These are phyloP conservation scores for Drosophila navojoa DNA, from an alignment of 1,140 invertebrate genomes.

Conservation along the genomic window DNA sequence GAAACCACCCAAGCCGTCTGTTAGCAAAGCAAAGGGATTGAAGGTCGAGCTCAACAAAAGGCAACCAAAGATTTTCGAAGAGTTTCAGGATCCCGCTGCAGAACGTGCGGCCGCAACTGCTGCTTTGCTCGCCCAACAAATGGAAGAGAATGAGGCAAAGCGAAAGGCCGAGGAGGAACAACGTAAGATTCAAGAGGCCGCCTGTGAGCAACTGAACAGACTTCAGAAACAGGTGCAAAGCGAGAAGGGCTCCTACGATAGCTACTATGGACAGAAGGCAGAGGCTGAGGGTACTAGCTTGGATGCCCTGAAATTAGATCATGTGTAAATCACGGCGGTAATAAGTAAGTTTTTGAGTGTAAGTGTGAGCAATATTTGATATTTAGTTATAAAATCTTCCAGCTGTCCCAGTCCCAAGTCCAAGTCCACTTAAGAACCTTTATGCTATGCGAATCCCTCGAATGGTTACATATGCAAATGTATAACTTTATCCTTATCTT, in stretches of 20 bases:
- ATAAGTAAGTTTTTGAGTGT: conserved; percentile 16
- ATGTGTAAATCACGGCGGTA: conserved; percentile 50
- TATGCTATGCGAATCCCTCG: conserved; percentile 30
- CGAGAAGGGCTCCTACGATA: conserved; percentile 65
- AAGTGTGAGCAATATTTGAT: conserved; percentile 17
- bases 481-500: conserved; percentile 24
- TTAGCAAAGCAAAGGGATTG: conserved; percentile 56
- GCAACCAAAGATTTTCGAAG: conserved; percentile 69
- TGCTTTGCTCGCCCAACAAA: conserved; percentile 66
- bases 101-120: conserved; percentile 69
- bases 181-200: conserved; percentile 72
- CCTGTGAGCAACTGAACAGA: conserved; percentile 71
- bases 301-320: conserved; percentile 62
- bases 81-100: conserved; percentile 70
- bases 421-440: conserved; percentile 19
- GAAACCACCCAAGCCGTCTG: conserved; percentile 47
- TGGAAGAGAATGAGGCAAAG: conserved; percentile 72
- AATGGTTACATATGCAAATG: conserved; percentile 33
- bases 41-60: conserved; percentile 49
- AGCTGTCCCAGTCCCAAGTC: conserved; percentile 37
- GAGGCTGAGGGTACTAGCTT: conserved; percentile 51
- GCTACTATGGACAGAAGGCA: conserved; percentile 64
- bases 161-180: conserved; percentile 72
- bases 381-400: conserved; percentile 23
- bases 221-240: conserved; percentile 61